Base-by-base conservation (phyloP, 2,797 vertebrate species). In the Naso thynnoides region DNA sequence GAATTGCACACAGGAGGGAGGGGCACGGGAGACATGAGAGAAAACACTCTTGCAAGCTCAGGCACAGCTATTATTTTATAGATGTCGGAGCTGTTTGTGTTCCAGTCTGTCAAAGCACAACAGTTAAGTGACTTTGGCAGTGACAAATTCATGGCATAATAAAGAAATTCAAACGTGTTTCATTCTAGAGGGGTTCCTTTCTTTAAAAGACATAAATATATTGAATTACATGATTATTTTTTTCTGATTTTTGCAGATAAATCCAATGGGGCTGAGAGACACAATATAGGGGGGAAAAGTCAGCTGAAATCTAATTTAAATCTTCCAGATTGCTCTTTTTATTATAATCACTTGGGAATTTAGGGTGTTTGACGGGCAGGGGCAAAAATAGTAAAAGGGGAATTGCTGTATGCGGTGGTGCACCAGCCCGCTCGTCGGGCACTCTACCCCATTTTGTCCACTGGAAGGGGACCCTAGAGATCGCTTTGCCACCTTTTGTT, bases 101-200 rank as follows among this genome's bases (percentile, higher is more conserved):
- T 58, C 27, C 45, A n/a, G 3, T 2, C 24, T 45, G 27, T 76
- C 58, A 66, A 19, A 41, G 38, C 58, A 65, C n/a, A 50, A 18
- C 11, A 24, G 54, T 64, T 49, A 68, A 70, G 59, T 18, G 41
- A 47, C 29, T 39, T 68, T 2, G 2, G 29, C 18, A 55, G 56
- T 13, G 19, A 67, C 29, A 23, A 42, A 63, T 70, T 81, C 23
- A 38, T 45, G 47, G 48, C 38, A 45, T 49, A 38, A 60, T 54
- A 13, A 64, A 29, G 23, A 44, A 41, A 56, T 31, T 38, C 1
- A 1, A 27, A 1, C 49, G 9, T 21, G 13, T 38, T 57, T 57
- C 19, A 48, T 54, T 74, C 18, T 36, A 65, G 6, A 15, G n/a
- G 21, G 31, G 23, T 11, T 2, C 8, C 31, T 14, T 71, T 65